Base-by-base conservation (phyloP, 2,888 invertebrate species). In the Crocallis elinguaria region DNA sequence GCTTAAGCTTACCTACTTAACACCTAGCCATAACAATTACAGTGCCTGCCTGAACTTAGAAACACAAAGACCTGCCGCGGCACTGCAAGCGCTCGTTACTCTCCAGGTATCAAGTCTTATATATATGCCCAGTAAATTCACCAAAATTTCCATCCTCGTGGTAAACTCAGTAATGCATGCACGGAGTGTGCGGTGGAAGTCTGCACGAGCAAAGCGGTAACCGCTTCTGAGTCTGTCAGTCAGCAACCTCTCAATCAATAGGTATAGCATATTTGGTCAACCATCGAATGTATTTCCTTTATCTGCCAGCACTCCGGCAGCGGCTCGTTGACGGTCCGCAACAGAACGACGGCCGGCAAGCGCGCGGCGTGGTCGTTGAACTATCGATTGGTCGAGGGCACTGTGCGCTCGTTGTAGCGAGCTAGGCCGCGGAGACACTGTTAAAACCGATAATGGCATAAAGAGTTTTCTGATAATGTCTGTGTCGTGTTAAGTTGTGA, bases 351-450 rank as follows among this genome's bases (percentile, higher is more conserved):
- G 35, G 39, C 33, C 16, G 27, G 41, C 30, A 27, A 30, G 19
- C 11, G 33, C 39, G 33, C 13, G 43, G 23, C 1, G 41, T 43
- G 49, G 49, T 43, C 54, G 49, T 45, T 49, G 49, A 52, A 49
- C 57, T 51, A 57, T 57, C 51, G 57, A 57, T 57, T 57, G 49
- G 57, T 45, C 30, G 48, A 13, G 49, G 19, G 48, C 39, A 29
- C 12, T 39, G 16, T 37, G 19, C 38, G 23, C 30, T 23, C 29
- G 8, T 9, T 42, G 21, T 14, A 9, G n/a, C 21, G 35, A 36
- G 23, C 27, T 12, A 8, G 8, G 25, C 32, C 39, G 21, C 8
- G 23, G 38, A 12, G 32, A 49, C 29, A 29, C 44, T 29, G 37
- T 23, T 36, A 16, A n/a, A 35, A 35, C 48, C 17, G 39, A 41